phyloP scores from a whole-genome alignment of 2,888 invertebrate species.

The Harpalus rubripes region DNA sequence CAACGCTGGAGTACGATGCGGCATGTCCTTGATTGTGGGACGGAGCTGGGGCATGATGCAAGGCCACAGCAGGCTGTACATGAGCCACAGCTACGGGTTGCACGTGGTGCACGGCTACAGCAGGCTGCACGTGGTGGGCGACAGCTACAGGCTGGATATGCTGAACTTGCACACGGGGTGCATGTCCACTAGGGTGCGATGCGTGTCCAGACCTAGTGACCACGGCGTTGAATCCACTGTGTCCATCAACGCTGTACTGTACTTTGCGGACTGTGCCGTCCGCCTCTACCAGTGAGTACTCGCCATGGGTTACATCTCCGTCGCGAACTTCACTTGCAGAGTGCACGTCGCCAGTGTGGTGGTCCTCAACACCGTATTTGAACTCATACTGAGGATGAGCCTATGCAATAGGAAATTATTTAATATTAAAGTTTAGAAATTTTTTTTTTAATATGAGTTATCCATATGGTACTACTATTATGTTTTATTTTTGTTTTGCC shows the following conservation, averaged over 20 bases:
- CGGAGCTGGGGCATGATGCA: constrained; percentile 3
- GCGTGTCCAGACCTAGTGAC: constrained; percentile 39
- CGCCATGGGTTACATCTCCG: constrained; percentile 39
- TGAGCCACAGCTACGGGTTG: neutral
- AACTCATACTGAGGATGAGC: constrained; percentile 43
- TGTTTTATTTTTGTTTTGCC: no score
- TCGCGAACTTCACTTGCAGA: constrained; percentile 14
- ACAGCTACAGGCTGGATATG: neutral
- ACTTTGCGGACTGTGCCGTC: constrained; percentile 40
- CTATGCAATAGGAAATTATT: neutral
- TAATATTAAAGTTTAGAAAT: neutral
- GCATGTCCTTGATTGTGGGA: constrained; percentile 33
- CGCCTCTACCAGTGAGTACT: constrained; percentile 45
- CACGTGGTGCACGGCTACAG: neutral
- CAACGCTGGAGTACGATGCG: constrained; percentile 19
- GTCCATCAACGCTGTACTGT: constrained; percentile 26
- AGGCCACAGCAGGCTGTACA: neutral
- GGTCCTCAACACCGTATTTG: constrained; percentile 47
- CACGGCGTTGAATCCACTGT: constrained; percentile 49
- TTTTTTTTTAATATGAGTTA: no score
- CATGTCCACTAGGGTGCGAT: constrained; percentile 9
- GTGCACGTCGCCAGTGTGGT: constrained; percentile 25
- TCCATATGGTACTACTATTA: neutral
- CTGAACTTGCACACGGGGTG: neutral
- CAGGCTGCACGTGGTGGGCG: constrained; percentile 14